Percentiles rank a stretch among this genome's conserved stretches.
Conservation (phyloP, 2,113 vertebrate species). For the Camarhynchus parvulus region DNA sequence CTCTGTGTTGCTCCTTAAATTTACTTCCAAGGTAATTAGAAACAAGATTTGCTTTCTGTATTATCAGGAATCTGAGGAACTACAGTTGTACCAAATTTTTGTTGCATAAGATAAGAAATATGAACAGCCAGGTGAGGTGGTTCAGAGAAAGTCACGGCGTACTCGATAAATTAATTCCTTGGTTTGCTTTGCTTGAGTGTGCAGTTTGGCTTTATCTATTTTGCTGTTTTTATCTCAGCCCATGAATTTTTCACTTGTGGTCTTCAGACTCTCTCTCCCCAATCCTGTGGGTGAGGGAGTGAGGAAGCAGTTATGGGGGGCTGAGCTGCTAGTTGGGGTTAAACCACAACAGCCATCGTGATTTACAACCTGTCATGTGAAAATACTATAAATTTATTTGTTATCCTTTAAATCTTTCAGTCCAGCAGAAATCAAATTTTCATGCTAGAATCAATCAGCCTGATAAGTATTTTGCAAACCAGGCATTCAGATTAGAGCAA, state of each 20-base stretch:
- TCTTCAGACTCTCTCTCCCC: neutral
- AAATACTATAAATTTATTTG: neutral
- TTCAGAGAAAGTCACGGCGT: neutral
- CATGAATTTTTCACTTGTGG: neutral
- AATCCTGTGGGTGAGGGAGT: neutral
- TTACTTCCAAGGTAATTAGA: neutral
- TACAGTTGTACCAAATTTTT: neutral
- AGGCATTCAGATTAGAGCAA: neutral
- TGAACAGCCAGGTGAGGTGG: neutral
- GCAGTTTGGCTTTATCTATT: neutral
- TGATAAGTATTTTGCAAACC: neutral
- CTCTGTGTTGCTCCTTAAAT: neutral
- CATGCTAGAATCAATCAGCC: neutral
- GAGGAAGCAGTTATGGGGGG: neutral
- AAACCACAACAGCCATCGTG: neutral
- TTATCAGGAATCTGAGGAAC: neutral
- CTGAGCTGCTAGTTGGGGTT: neutral
- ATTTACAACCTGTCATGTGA: neutral
- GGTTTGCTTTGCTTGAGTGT: neutral
- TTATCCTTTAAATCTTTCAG: neutral
- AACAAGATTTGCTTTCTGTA: neutral
- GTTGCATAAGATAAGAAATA: neutral
- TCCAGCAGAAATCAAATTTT: neutral
- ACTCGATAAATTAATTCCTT: neutral
- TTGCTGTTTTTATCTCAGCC: neutral